Percentiles rank a stretch among this genome's conserved stretches.
Conservation (phyloP, 2,888 invertebrate genomes). For the Melanotus villosus region DNA sequence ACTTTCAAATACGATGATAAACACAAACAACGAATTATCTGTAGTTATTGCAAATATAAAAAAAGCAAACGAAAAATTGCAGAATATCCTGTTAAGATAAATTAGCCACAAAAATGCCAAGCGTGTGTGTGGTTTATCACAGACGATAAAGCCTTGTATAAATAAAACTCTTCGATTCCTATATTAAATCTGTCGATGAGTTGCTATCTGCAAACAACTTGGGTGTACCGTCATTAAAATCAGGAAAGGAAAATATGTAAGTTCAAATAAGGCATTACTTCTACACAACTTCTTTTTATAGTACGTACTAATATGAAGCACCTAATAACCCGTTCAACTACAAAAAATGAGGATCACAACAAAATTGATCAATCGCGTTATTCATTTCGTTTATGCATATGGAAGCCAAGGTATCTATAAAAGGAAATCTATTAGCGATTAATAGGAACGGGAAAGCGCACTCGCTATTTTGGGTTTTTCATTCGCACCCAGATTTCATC, state of each 20-base stretch:
- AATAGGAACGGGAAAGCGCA: too few species aligned
- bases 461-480: neutral
- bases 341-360: too few species aligned
- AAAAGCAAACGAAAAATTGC: neutral
- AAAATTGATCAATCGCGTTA: too few species aligned
- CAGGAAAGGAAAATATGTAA: too few species aligned
- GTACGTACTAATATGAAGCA: too few species aligned
- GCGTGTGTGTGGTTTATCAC: slow-evolving; percentile 21
- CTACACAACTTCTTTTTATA: too few species aligned
- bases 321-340: too few species aligned
- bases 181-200: neutral
- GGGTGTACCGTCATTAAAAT: too few species aligned
- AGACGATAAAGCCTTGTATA: neutral
- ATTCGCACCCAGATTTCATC: slow-evolving; percentile 2
- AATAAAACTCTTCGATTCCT: neutral
- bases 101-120: slow-evolving; percentile 10
- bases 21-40: slow-evolving; percentile 17
- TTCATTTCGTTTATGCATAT: too few species aligned
- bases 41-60: neutral
- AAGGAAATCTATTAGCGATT: neutral
- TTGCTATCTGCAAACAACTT: neutral
- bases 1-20: neutral
- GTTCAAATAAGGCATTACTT: too few species aligned
- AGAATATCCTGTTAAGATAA: slow-evolving; percentile 26
- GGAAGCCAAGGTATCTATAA: too few species aligned